Conservation (phyloP, 2,113 vertebrate species). For the Chrysochloris asiatica region DNA sequence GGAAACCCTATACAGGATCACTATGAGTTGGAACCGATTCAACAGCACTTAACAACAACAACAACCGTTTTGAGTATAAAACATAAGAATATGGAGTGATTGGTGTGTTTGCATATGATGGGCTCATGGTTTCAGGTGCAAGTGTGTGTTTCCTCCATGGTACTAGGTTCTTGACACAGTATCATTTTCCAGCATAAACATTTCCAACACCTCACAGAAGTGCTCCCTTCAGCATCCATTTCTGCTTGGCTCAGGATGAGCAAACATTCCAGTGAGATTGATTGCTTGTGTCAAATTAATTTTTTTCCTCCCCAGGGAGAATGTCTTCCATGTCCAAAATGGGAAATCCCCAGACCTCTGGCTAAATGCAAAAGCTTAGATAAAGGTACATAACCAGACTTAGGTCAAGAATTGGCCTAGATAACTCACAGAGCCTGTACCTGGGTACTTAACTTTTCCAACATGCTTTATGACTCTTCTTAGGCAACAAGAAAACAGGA, state of each 20-base stretch:
- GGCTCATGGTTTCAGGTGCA: neutral
- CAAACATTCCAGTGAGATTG: slow-evolving; percentile 74
- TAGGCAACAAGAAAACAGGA: slow-evolving; percentile 8
- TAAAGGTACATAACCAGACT: slow-evolving; percentile 12
- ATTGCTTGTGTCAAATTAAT: slow-evolving; percentile 75
- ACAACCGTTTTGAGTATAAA: slow-evolving; percentile 45
- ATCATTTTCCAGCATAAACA: slow-evolving; percentile 71
- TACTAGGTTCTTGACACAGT: slow-evolving; percentile 51
- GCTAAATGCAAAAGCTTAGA: slow-evolving; percentile 56
- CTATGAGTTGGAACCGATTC: too few relatives aligned
- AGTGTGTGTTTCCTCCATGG: neutral
- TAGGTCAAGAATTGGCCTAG: slow-evolving; percentile 51
- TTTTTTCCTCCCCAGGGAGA: slow-evolving; percentile 58
- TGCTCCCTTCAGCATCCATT: slow-evolving; percentile 69
- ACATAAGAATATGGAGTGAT: slow-evolving; percentile 1
- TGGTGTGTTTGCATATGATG: neutral
- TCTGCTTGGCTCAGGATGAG: slow-evolving; percentile 61
- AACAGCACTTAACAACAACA: too few relatives aligned
- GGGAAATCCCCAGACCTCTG: slow-evolving; percentile 50
- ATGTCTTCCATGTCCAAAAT: slow-evolving; percentile 60
- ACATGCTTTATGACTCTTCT: neutral
- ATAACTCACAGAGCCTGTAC: slow-evolving; percentile 16
- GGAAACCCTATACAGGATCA: too few relatives aligned
- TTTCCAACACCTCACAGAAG: slow-evolving; percentile 64
- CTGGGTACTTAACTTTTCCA: slow-evolving; percentile 23